These are phyloP conservation scores for Cygnus buccinator DNA, from an alignment of 2,113 vertebrate species.

Conservation along the genomic window DNA sequence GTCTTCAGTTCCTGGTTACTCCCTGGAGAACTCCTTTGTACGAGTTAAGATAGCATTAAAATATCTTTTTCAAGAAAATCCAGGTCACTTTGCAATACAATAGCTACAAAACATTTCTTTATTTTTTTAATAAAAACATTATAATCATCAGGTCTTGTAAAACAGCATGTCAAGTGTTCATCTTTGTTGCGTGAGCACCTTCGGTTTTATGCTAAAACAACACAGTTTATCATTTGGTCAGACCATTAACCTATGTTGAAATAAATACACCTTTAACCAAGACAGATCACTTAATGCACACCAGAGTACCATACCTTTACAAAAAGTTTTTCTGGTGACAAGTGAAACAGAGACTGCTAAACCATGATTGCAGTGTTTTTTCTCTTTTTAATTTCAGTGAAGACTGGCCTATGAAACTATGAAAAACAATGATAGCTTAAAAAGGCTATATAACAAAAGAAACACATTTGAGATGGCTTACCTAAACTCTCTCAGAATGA, in stretches of 20 bases:
- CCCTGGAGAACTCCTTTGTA: background rate
- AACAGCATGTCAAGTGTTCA: constrained; percentile 47
- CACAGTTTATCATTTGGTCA: constrained; percentile 61
- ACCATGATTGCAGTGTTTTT: background rate
- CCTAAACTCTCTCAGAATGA: background rate
- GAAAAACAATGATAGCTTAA: background rate
- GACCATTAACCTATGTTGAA: constrained; percentile 17
- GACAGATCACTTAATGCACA: constrained; percentile 34
- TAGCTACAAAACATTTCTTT: constrained; percentile 63
- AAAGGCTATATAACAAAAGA: background rate
- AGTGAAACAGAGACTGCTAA: background rate
- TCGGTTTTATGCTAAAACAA: constrained; percentile 38
- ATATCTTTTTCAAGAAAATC: constrained; percentile 28
- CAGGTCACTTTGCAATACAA: constrained; percentile 17
- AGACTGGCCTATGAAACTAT: constrained; percentile 27
- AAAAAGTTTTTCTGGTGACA: background rate
- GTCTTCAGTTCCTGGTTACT: background rate
- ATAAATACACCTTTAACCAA: constrained; percentile 65
- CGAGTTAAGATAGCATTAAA: background rate
- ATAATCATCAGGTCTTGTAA: constrained; percentile 63
- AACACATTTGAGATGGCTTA: constrained; percentile 1
- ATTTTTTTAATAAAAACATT: constrained; percentile 71
- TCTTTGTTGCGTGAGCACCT: constrained; percentile 63
- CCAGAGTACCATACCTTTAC: background rate
- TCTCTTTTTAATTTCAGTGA: constrained; percentile 24